phyloP scores from a whole-genome alignment of 1,140 invertebrate species.

The Aphaenogaster floridana region DNA sequence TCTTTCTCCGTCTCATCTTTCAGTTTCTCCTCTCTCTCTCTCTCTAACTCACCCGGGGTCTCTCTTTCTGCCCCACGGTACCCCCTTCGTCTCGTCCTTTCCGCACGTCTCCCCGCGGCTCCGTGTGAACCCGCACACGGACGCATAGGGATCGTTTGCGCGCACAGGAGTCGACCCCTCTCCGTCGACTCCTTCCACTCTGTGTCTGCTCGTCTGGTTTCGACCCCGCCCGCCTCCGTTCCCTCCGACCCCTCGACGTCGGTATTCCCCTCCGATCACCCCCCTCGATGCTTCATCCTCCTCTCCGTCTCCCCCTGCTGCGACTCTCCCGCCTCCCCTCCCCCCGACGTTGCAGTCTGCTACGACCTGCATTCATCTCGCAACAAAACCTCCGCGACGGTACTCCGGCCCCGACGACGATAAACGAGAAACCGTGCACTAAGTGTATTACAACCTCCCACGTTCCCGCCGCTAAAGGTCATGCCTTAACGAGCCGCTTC shows the following conservation, averaged over 20 bases:
- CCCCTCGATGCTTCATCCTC: background rate
- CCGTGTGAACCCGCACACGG: slow-evolving; percentile 44
- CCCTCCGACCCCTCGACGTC: slow-evolving; percentile 57
- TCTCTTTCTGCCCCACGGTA: slow-evolving; percentile 39
- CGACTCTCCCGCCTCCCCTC: background rate
- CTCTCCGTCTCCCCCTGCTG: slow-evolving; percentile 1
- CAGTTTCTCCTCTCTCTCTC: slow-evolving; percentile 42
- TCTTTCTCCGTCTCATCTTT: slow-evolving; percentile 65
- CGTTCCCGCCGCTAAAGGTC: slow-evolving; percentile 84
- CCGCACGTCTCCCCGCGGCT: slow-evolving; percentile 40
- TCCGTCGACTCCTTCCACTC: slow-evolving; percentile 69
- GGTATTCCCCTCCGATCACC: slow-evolving; percentile 6
- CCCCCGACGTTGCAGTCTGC: slow-evolving; percentile 67
- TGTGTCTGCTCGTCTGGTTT: slow-evolving; percentile 72
- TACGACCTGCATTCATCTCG: slow-evolving; percentile 85
- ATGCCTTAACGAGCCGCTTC: slow-evolving; percentile 84
- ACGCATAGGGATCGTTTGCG: slow-evolving; percentile 40
- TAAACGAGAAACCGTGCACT: slow-evolving; percentile 84
- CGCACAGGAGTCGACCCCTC: slow-evolving; percentile 65
- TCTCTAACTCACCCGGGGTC: slow-evolving; percentile 27
- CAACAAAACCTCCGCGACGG: slow-evolving; percentile 80
- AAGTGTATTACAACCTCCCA: slow-evolving; percentile 86
- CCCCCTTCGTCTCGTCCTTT: slow-evolving; percentile 43
- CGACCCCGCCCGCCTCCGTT: slow-evolving; percentile 61
- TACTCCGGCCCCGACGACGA: slow-evolving; percentile 70